Base-by-base conservation (phyloP, 2,113 vertebrate species). In the Leptodactylus fuscus region DNA sequence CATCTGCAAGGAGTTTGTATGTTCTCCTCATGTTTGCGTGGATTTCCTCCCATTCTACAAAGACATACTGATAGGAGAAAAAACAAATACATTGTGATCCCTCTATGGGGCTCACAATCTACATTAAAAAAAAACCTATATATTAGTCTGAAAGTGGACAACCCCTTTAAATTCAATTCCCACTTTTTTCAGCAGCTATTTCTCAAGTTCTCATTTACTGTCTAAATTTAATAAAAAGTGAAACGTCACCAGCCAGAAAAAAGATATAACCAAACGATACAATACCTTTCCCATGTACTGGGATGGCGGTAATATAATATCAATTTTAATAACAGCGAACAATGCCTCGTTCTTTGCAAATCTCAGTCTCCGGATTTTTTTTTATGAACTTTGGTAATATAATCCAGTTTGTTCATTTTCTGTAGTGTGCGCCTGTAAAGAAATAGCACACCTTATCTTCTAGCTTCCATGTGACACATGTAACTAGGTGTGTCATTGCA, bases 401-500 rank as follows among this genome's bases (percentile, higher is more conserved):
- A 22, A 69, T 36, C 32, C 65, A 20, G 65, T 32, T n/a, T 69
- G 36, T 67, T 67, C 32, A 11, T 44, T 73, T 73, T 44, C 20
- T 44, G 20, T n/a, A 24, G 20, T 0, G 20, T 73, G 36, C 22
- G 46, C 65, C 65, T 41, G 10, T 44, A 46, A 24, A 62, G 7
- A 80, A 80, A 34, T 38, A 20, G 27, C 34, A n/a, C 53, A 65
- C 53, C 44, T 41, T 84, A 67, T 77, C 55, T 85, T 41, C 38
- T 77, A 24, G 27, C 18, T 70, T 32, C 44, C 69, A 24, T 71
- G 48, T 85, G 75, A 70, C 62, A 78, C 29, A 36, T 70, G 48
- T 70, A 48, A 55, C 73, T 71, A 85, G 83, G 74, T 85, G 83
- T 80, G 75, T 85, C 48, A 36, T 51, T 24, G 75, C 13, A 80